These are phyloP conservation scores for Grantiella picta DNA, from an alignment of 2,113 vertebrate genomes.

Conservation along the genomic window DNA sequence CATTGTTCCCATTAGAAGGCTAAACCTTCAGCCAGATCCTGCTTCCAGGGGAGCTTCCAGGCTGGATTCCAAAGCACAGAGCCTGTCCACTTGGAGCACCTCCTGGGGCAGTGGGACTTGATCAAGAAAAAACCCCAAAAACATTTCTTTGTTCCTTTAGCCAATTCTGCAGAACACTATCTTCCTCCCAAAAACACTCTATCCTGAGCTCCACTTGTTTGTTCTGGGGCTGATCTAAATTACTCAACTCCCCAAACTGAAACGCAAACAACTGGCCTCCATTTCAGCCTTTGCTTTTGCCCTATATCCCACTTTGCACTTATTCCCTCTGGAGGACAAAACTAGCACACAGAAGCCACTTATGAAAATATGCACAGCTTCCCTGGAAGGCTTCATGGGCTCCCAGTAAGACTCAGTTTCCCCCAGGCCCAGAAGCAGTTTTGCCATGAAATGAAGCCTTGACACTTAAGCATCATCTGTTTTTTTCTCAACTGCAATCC, in stretches of 20 bases:
- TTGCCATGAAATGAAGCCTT: not conserved
- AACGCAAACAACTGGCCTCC: not conserved
- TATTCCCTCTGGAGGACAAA: conserved; percentile 9
- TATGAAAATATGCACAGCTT: not conserved
- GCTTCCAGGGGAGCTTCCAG: not conserved
- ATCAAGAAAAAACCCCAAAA: not conserved
- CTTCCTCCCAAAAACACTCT: not conserved
- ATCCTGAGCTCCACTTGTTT: not conserved
- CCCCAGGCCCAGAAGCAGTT: not conserved
- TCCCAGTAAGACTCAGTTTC: not conserved
- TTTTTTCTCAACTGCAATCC: not conserved
- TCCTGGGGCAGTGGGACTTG: not conserved
- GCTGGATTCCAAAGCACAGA: not conserved
- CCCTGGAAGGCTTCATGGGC: not conserved
- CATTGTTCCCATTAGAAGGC: not conserved
- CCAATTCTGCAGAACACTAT: not conserved
- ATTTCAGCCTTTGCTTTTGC: conserved; percentile 2
- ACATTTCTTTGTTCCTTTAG: not conserved
- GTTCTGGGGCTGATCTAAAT: not conserved
- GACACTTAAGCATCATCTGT: not conserved
- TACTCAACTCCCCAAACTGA: not conserved
- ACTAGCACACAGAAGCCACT: not conserved
- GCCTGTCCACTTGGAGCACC: not conserved
- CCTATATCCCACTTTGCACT: not conserved
- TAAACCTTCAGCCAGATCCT: not conserved